Base-by-base conservation (phyloP, 2,113 vertebrate species). In the Donacobius atricapilla region DNA sequence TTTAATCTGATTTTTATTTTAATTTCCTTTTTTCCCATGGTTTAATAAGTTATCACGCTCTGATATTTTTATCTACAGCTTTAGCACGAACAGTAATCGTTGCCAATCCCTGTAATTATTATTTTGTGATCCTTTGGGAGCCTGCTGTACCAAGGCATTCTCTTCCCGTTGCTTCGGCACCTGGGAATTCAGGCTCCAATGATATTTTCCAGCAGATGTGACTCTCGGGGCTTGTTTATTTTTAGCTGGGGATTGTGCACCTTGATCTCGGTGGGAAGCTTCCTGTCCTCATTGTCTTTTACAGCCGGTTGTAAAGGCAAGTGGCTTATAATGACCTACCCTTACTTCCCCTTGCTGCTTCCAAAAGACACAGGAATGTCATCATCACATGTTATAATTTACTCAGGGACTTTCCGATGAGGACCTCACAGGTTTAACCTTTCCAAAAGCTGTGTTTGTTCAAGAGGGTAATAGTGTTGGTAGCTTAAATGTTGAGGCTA, bases 251-350 rank as follows among this genome's bases (percentile, higher is more conserved):
- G 85, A 87, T 91, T 90, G 94, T 96, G 94, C 94, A 97, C 96
- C 96, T 97, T 98, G 96, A 97, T 98, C 97, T 97, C 97, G 30
- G 96, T 96, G 95, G 97, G 97, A 94, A 97, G 95, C 93, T 97
- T 97, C 97, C 96, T 97, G 96, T 98, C 91, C 91, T 96, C 95
- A 96, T 97, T 97, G 95, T 96, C 92, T 96, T 97, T 97, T 95
- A 97, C 96, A 97, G 97, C 93, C 48, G 82, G 93, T 89, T 94
- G 97, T 96, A 97, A 97, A 97, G 96, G 95, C 96, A 98, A 97
- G 97, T 96, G 95, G 95, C 95, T 97, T 95, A 96, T 96, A 95
- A 97, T 96, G 87, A 95, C 97, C 90, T 97, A 87, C 93, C 96
- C 96, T 94, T 77, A 96, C 84, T 96, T 96, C 97, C 93, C 82